Evolutionary conservation across 2,797 vertebrate species (phyloP), one percentile per base, ranked within the genome.

Genomic region (Brotula barbata): DNA sequence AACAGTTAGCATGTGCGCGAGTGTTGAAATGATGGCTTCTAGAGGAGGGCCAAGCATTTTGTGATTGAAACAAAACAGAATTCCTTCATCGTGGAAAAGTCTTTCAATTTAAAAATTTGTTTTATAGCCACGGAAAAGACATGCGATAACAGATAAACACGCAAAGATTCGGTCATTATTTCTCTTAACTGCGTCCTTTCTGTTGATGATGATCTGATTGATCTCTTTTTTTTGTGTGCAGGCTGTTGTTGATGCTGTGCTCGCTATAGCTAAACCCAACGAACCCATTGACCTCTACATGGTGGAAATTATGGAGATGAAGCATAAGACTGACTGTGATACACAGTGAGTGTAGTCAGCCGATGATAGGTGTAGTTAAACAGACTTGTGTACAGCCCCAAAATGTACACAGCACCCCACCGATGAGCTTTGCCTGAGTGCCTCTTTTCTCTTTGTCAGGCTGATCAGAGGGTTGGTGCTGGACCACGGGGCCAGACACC

Each of bases 301-400:
- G 97, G 94, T 99, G 74, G 97, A 99, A 77, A 97, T 98, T 50
- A 98, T 99, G 95, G 96, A 99, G 84, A 99, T 99, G 97, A 99
- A 93, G 64, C 97, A 99, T 80, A 98, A 97, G 87, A 96, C 94
- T 0, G 97, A 98, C 80, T 95, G 94, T 0, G 96, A 98, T 69
- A 98, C 96, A 65, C 89, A 93, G 97, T 98, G 78, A 91, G 96
- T 92, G 48, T 0, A 7, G 43, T 42, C 4, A 0, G 9, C 28
- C 1, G 14, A 5, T 19, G 16, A 25, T 14, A 0, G 1, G 11
- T n/a, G 9, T 8, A 2, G 5, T 12, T 7, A 1, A 33, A 15
- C 16, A 20, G 6, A 2, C 10, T 0, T 25, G 15, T 16, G 3
- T 14, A 1, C 11, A 2, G 1, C 7, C 37, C 15, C 13, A 15